Evolutionary conservation across 2,113 vertebrate genomes (phyloP), one percentile per base, ranked within the genome.

Genomic region (Fregata magnificens): DNA sequence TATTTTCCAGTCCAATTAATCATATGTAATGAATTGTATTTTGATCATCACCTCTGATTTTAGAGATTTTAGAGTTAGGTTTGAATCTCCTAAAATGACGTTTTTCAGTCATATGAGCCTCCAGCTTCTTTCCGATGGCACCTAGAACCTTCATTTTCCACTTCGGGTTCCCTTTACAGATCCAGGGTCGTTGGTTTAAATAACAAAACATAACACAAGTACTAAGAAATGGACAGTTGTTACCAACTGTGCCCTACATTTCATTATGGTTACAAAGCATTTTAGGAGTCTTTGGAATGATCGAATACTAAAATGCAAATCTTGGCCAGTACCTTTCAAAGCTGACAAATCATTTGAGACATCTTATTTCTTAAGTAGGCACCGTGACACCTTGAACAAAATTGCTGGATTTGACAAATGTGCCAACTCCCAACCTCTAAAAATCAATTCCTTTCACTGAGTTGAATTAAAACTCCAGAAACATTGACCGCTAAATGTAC

Each of bases 371-470:
- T 63, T 55, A 90, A 86, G 47, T 76, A 63, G 1, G 7, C 34
- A 47, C 45, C 7, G 14, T 76, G 61, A 94, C 38, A 72, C 36
- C 29, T 73, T 82, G 28, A 63, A 44, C 69, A 49, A 88, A 90
- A 70, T 58, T 80, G 72, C 36, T 81, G 15, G 31, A 77, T 90
- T 86, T 85, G 50, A 83, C 42, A 82, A 90, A 62, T 16, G 4
- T 77, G 59, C 58, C 86, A 83, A 22, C 34, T 73, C 58, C 15
- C 17, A 73, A 36, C 8, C 49, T 90, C 86, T 88, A 31, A 80
- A 95, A 80, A 73, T 86, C 67, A 78, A 88, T 96, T 95, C 3
- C 31, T 82, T 88, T 93, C 67, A 73, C 83, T 86, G 53, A 88
- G 45, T 45, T 36, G 4, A 83, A 70, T 88, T 92, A 92, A 90